Percentiles rank a stretch among this genome's conserved stretches.
phyloP scores from a whole-genome alignment of 1,140 invertebrate genomes.

The Drosophila persimilis region DNA sequence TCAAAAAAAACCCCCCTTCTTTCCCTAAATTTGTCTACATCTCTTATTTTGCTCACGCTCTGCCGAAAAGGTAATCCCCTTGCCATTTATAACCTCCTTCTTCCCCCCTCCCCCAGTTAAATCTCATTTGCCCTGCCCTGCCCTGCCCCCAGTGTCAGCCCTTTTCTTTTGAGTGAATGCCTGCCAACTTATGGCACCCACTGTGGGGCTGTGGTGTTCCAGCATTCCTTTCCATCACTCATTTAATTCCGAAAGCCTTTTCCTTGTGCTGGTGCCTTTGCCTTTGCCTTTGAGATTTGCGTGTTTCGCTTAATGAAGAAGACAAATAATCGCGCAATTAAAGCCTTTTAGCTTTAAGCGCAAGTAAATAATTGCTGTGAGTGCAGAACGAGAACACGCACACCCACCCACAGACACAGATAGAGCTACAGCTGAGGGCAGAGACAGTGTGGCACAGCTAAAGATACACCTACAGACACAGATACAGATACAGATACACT shows the following conservation, averaged over 20 bases:
- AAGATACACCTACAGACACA: background rate
- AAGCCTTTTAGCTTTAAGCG: conserved; percentile 82
- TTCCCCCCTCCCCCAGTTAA: background rate
- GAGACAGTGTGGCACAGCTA: conserved; percentile 7
- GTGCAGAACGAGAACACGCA: conserved; percentile 69
- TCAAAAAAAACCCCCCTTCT: no score
- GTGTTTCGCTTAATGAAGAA: conserved; percentile 82
- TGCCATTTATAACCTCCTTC: no score
- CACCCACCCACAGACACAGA: conserved; percentile 6
- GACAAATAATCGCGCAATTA: conserved; percentile 83
- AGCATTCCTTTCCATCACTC: conserved; percentile 14
- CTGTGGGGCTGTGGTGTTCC: conserved; percentile 28
- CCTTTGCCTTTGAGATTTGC: conserved; percentile 79
- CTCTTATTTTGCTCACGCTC: no score
- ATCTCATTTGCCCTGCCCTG: background rate
- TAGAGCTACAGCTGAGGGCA: conserved; percentile 8
- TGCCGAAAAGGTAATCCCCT: no score
- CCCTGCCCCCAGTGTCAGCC: background rate
- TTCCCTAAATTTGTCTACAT: no score
- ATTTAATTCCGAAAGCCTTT: conserved; percentile 50
- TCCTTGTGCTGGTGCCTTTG: conserved; percentile 30
- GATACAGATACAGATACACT: conserved; percentile 13
- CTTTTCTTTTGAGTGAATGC: conserved; percentile 13
- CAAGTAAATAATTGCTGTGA: conserved; percentile 82
- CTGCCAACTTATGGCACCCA: conserved; percentile 48